These are phyloP conservation scores for Pteria penguin DNA, from an alignment of 2,888 invertebrate species.

Conservation along the genomic window DNA sequence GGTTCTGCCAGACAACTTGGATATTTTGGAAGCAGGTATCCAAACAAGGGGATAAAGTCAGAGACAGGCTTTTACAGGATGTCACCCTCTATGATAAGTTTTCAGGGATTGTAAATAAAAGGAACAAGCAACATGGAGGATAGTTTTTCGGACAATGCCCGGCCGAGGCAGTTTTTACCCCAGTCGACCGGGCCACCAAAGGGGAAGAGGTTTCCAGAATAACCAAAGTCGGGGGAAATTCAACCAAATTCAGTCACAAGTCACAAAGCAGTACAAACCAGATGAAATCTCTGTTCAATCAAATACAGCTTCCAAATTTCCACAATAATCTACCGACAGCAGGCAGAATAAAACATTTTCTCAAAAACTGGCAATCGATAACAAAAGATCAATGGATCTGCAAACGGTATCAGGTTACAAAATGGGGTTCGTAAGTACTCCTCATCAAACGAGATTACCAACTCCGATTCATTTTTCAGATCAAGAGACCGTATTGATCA, in stretches of 20 bases:
- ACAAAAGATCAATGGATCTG: conserved; percentile 30
- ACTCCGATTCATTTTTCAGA: background rate
- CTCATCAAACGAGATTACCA: background rate
- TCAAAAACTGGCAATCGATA: conserved; percentile 18
- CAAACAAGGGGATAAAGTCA: background rate
- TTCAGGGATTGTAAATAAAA: background rate
- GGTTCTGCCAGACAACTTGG: background rate
- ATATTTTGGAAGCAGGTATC: background rate
- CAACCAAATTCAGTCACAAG: background rate
- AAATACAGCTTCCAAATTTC: background rate
- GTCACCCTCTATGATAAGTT: background rate
- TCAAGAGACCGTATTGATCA: background rate
- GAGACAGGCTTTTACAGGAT: background rate
- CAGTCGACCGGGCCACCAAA: background rate
- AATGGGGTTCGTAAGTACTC: background rate
- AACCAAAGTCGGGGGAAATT: background rate
- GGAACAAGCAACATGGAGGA: too few species aligned
- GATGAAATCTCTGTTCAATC: background rate
- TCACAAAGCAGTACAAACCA: background rate
- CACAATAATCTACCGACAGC: conserved; percentile 7
- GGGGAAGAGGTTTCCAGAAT: background rate
- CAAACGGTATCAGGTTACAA: background rate
- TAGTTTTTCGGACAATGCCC: background rate
- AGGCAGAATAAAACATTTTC: conserved; percentile 8
- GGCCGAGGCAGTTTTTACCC: background rate